Evolutionary conservation across 2,888 invertebrate genomes (phyloP), one percentile per base, ranked within the genome.

Genomic region (Helleia helle): DNA sequence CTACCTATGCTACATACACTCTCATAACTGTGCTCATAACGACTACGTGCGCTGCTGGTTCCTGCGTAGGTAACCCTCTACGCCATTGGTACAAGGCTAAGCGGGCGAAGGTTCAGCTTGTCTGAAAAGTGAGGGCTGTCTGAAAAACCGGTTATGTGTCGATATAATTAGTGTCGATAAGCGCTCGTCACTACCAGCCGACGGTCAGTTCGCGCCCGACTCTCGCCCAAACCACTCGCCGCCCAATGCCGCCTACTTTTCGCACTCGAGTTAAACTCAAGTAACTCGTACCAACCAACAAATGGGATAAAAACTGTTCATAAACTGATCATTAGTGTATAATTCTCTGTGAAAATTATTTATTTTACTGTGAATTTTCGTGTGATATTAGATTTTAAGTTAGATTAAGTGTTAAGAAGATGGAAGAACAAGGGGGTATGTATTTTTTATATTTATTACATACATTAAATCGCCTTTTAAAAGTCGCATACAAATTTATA

Each of bases 381-480:
- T 77, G 81, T 81, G 81, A 81, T 81, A 80, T 62, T 80, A 81
- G 79, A 56, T 53, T 53, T 45, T 76, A 74, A 69, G 72, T 68
- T 66, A 58, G 53, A 48, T 53, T 42, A 50, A 56, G 52, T 55
- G 49, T 18, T 9, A 17, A 18, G 51, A 51, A 47, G 46, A 81
- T 81, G 81, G 81, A 77, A 50, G 81, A 80, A 49, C 68, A 76
- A 52, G 74, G 64, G 70, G 81, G 81, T 81, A 58, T 62, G 53
- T 53, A 12, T 34, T 34, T 34, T 34, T 34, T 18, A 9, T 17
- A 9, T 14, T 15, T 30, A 5, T 4, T n/a, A 14, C 4, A 26
- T 4, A 6, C 4, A 26, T 9, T 9, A n/a, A n/a, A n/a, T n/a
- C n/a, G n/a, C n/a, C n/a, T n/a, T n/a, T n/a, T n/a, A n/a, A n/a